Conservation (phyloP, 2,797 vertebrate genomes). For the Typhlichthys eigenmanni region DNA sequence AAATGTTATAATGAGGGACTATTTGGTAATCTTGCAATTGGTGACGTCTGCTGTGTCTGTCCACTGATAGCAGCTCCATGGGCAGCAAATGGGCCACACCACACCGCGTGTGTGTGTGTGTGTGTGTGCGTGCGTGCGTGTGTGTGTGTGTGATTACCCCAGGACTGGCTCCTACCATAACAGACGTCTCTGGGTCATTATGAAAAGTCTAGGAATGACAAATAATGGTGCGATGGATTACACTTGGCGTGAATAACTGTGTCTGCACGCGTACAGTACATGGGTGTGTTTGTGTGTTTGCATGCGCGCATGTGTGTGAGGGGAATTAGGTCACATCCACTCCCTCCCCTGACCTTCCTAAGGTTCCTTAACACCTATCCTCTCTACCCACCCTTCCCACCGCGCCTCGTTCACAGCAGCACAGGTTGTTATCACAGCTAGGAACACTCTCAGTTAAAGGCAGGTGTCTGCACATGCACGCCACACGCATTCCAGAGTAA, state of each 20-base stretch:
- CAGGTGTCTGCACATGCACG: background rate
- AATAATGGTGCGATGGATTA: constrained; percentile 53
- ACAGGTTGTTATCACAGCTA: constrained; percentile 39
- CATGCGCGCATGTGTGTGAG: constrained; percentile 21
- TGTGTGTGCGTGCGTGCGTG: constrained; percentile 8
- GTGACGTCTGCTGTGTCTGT: constrained; percentile 3
- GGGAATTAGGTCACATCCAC: constrained; percentile 60
- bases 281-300: constrained; percentile 24
- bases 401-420: constrained; percentile 11
- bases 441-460: constrained; percentile 26
- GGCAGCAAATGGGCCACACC: background rate
- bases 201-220: constrained; percentile 37
- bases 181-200: constrained; percentile 51
- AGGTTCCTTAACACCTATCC: constrained; percentile 42
- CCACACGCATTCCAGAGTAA: background rate
- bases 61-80: constrained; percentile 16
- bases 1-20: too few relatives aligned
- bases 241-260: constrained; percentile 21
- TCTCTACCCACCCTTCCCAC: constrained; percentile 29
- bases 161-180: constrained; percentile 37
- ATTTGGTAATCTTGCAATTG: constrained; percentile 7
- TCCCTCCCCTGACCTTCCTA: constrained; percentile 62
- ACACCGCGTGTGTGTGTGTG: background rate
- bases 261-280: constrained; percentile 16
- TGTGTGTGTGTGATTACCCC: constrained; percentile 21